phyloP scores from a whole-genome alignment of 2,113 vertebrate species.

The Sinocyclocheilus anophthalmus region DNA sequence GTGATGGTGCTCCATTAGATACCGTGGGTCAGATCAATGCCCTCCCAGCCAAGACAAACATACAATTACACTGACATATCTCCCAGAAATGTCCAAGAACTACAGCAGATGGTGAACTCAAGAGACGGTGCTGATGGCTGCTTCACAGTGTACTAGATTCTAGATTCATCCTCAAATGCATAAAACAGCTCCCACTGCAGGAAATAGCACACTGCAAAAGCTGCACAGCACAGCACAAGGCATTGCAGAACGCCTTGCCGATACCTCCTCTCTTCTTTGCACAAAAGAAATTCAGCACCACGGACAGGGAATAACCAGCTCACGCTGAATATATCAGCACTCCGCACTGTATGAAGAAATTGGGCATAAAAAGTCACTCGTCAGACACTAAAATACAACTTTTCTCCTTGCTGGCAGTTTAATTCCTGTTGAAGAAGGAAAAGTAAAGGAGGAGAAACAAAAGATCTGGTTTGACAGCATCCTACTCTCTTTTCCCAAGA shows the following conservation, averaged over 20 bases:
- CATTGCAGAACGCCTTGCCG: conserved; percentile 1
- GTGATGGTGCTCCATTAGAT: not conserved
- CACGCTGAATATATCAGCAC: conserved; percentile 6
- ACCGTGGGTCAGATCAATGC: conserved; percentile 34
- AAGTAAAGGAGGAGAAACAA: conserved; percentile 10
- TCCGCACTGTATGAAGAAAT: not conserved
- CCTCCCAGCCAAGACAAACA: conserved; percentile 34
- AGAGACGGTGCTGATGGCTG: conserved; percentile 18
- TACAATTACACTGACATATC: conserved; percentile 39
- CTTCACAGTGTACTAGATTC: conserved; percentile 28
- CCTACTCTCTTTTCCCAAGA: conserved; percentile 47
- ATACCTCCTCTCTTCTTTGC: not conserved
- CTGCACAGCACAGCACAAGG: conserved; percentile 31
- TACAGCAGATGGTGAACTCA: conserved; percentile 30
- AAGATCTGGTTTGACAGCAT: conserved; percentile 41
- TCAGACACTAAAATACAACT: conserved; percentile 23
- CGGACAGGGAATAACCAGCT: conserved; percentile 17
- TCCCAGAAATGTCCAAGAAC: conserved; percentile 27
- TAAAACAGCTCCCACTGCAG: conserved; percentile 35
- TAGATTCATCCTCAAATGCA: conserved; percentile 27
- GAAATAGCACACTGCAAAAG: conserved; percentile 35
- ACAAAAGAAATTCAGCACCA: conserved; percentile 46
- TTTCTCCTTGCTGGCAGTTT: conserved; percentile 19
- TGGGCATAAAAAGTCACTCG: not conserved
- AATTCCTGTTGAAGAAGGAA: conserved; percentile 17